Evolutionary conservation across 1,140 invertebrate genomes (phyloP), one percentile per base, ranked within the genome.

Genomic region (Camponotus floridanus): DNA sequence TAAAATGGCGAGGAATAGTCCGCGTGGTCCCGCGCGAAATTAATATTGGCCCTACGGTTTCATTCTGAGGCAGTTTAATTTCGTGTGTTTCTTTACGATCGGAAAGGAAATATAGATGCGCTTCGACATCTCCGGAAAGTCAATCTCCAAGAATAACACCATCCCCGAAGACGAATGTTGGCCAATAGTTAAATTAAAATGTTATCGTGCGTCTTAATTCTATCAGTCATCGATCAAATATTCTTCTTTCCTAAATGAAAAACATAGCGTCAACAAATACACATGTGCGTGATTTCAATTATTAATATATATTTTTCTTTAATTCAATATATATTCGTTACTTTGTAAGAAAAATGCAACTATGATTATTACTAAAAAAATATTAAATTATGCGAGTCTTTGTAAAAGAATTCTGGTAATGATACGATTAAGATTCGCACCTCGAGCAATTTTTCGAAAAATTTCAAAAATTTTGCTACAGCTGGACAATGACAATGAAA

Each of bases 401-500:
- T 64, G 26, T 26, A 79, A 70, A 86, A 85, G 76, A 73, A 90
- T 76, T 88, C 79, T 62, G 64, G 79, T 89, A 90, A 90, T 68
- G 86, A 91, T 76, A n/a, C n/a, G 87, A 88, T 86, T 87, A 91
- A 87, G 91, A 92, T 84, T 89, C 87, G 45, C 79, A 8, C 64
- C 86, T 78, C 67, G 70, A 74, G 61, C 39, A 42, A 42, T 42
- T 55, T 65, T 62, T 11, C 87, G 88, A 89, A 91, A 94, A 90
- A 90, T 91, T 42, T 91, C 85, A 83, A 76, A 83, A 90, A 93
- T 94, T 93, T 91, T 89, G 92, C 90, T 26, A 26, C 26, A 26
- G 26, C 26, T 91, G 91, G 90, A 89, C 91, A 87, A 86, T 91
- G 92, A 93, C 91, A 92, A 93, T 94, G 94, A 94, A 94, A 93